Conservation (phyloP, 2,888 invertebrate genomes). For the Drosophila emarginata region DNA sequence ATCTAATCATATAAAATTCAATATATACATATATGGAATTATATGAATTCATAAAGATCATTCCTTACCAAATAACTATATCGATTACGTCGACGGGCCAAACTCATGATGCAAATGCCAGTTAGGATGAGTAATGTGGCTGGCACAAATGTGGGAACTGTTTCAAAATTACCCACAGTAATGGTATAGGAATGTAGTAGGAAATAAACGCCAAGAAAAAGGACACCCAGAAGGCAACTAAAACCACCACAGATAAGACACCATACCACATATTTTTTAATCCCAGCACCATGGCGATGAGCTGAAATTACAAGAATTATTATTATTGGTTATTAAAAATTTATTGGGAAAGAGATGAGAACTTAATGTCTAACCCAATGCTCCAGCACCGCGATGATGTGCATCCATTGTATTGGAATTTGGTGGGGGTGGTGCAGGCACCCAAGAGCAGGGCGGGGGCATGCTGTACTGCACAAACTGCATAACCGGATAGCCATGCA, state of each 20-base stretch:
- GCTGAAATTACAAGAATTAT: constrained; percentile 67
- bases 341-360: too few species aligned
- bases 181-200: constrained; percentile 89
- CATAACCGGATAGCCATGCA: constrained; percentile 87
- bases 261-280: constrained; percentile 89
- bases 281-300: constrained; percentile 82
- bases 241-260: constrained; percentile 90
- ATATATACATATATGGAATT: too few species aligned
- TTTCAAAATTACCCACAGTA: constrained; percentile 91
- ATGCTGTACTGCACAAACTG: constrained; percentile 86
- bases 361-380: constrained; percentile 29
- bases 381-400: constrained; percentile 63
- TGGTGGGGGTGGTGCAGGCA: constrained; percentile 76
- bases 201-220: constrained; percentile 90
- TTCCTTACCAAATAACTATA: constrained; percentile 93
- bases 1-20: too few species aligned
- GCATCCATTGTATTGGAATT: constrained; percentile 61
- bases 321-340: not conserved
- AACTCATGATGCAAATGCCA: constrained; percentile 92
- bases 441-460: constrained; percentile 82
- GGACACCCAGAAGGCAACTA: constrained; percentile 88
- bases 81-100: constrained; percentile 91
- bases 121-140: constrained; percentile 94
- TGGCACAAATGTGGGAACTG: constrained; percentile 96
- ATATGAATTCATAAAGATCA: too few species aligned